Percentiles rank a stretch among this genome's conserved stretches.
phyloP scores from a whole-genome alignment of 2,888 invertebrate species.

The Scelioninae gen. 2 region DNA sequence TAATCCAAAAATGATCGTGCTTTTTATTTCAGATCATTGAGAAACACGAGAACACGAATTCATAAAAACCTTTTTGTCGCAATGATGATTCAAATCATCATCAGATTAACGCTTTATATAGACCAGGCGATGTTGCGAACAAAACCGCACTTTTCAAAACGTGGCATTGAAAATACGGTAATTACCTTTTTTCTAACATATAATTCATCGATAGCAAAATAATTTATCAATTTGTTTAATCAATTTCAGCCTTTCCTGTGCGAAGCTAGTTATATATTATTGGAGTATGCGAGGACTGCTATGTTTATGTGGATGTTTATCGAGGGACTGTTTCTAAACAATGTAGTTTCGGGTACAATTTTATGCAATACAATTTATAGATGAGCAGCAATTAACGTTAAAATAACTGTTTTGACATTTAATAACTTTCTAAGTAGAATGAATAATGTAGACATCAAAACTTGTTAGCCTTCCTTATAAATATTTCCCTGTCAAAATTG shows the following conservation, averaged over 20 bases:
- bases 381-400: too few species aligned
- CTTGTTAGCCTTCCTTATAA: too few species aligned
- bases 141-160: constrained; percentile 70
- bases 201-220: too few species aligned
- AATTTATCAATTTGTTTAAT: background rate
- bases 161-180: constrained; percentile 83
- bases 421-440: too few species aligned
- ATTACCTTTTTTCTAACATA: too few species aligned
- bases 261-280: constrained; percentile 84
- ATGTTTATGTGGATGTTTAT: constrained; percentile 99
- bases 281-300: constrained; percentile 92
- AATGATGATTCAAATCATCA: constrained; percentile 85
- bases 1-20: too few species aligned
- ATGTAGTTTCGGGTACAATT: constrained; percentile 82
- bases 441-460: too few species aligned
- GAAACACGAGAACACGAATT: constrained; percentile 89
- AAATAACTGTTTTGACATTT: too few species aligned
- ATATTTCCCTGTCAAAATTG: too few species aligned
- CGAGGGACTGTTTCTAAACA: constrained; percentile 93
- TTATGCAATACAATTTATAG: background rate
- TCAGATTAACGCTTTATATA: constrained; percentile 84
- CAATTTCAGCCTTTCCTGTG: constrained; percentile 85
- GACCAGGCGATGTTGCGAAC: constrained; percentile 81
- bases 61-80: constrained; percentile 91
- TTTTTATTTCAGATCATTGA: constrained; percentile 85